Conservation (phyloP, 2,797 vertebrate genomes). For the Nyctibius grandis region DNA sequence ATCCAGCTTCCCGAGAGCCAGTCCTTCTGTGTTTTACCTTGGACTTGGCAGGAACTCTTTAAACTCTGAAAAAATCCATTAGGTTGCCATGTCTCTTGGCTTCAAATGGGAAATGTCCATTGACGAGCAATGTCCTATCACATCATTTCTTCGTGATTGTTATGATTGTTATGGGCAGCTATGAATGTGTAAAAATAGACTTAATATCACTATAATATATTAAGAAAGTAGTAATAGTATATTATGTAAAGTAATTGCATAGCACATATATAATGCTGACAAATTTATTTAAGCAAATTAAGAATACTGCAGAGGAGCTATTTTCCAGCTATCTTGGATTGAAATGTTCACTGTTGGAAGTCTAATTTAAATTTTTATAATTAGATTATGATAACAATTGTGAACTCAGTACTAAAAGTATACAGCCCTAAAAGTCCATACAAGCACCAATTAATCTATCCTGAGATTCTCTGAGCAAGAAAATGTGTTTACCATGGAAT, state of each 20-base stretch:
- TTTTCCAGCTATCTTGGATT: conserved; percentile 10
- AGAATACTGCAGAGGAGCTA: conserved; percentile 7
- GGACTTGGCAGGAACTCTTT: background rate
- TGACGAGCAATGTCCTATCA: background rate
- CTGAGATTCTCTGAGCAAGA: background rate
- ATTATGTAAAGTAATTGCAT: conserved; percentile 9
- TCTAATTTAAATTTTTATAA: conserved; percentile 59
- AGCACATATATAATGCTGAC: background rate
- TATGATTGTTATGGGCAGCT: background rate
- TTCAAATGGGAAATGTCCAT: background rate
- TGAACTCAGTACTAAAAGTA: conserved; percentile 30
- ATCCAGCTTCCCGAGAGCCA: background rate
- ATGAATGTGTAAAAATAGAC: background rate
- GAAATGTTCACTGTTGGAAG: conserved; percentile 31
- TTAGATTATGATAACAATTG: conserved; percentile 39
- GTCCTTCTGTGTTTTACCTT: background rate
- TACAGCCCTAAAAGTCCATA: conserved; percentile 9
- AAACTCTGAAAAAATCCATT: background rate
- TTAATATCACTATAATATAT: background rate
- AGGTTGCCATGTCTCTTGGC: background rate
- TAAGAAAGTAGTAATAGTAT: background rate
- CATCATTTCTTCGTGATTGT: background rate
- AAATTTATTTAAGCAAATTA: conserved; percentile 42
- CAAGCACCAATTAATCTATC: conserved; percentile 26
- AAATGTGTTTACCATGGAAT: conserved; percentile 35